Conservation (phyloP, 1,140 invertebrate genomes). For the Drosophila nasuta region DNA sequence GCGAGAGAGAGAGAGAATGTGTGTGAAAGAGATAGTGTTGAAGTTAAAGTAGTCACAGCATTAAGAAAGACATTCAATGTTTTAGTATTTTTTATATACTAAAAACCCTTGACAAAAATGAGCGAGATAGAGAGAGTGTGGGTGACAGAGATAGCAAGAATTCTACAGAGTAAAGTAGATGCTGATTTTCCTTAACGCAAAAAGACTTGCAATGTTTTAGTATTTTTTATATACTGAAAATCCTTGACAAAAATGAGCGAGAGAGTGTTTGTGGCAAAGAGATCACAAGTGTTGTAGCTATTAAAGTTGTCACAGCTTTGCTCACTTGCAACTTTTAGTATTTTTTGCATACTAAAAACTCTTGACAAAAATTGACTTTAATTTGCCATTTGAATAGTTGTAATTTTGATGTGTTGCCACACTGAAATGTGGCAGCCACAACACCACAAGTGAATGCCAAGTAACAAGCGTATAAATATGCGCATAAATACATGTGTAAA, state of each 20-base stretch:
- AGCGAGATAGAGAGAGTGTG: neutral
- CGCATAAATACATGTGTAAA: conserved; percentile 6
- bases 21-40: neutral
- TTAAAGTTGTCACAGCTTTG: neutral
- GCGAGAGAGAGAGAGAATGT: neutral
- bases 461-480: neutral
- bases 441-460: conserved; percentile 5
- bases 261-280: neutral
- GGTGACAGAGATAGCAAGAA: neutral
- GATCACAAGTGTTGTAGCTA: too few species aligned
- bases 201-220: too few species aligned
- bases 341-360: neutral
- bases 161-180: too few species aligned
- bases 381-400: neutral
- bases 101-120: neutral
- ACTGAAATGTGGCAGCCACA: conserved; percentile 4
- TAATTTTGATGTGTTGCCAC: conserved; percentile 2
- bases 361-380: neutral
- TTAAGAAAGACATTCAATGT: too few species aligned
- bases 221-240: too few species aligned
- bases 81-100: too few species aligned
- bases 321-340: neutral
- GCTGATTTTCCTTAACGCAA: too few species aligned
- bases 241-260: neutral
- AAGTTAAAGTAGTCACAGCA: too few species aligned